These are phyloP conservation scores for Strigops habroptila DNA, from an alignment of 2,113 vertebrate species.

Conservation along the genomic window DNA sequence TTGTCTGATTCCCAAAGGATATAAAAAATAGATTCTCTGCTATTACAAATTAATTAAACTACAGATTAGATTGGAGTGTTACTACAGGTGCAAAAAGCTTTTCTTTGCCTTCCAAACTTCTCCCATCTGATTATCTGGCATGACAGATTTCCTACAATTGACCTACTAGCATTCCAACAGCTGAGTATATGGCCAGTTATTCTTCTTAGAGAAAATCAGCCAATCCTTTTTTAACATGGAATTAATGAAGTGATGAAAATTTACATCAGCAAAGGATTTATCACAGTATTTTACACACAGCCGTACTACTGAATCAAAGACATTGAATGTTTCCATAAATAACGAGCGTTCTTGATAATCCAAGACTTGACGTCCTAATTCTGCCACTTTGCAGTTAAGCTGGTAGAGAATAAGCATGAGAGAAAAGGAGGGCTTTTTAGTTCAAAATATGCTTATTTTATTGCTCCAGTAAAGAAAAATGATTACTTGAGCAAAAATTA, in stretches of 20 bases:
- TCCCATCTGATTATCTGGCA: background rate
- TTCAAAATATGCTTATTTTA: background rate
- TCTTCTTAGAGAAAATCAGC: background rate
- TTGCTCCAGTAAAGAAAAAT: background rate
- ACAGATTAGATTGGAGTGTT: background rate
- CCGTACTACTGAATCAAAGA: background rate
- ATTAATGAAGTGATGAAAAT: slow-evolving; percentile 53
- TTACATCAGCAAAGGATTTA: slow-evolving; percentile 35
- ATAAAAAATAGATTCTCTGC: background rate
- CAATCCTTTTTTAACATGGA: slow-evolving; percentile 16
- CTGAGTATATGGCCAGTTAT: background rate
- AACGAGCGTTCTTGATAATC: background rate
- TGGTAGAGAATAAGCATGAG: background rate
- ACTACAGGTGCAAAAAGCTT: background rate
- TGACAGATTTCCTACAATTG: slow-evolving; percentile 21
- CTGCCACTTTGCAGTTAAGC: background rate
- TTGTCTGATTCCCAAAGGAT: background rate
- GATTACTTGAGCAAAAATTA: background rate
- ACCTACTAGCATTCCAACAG: background rate
- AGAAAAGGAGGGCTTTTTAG: background rate
- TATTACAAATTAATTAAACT: slow-evolving; percentile 1
- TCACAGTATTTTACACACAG: background rate
- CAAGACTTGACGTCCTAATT: background rate
- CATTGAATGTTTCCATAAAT: slow-evolving; percentile 28
- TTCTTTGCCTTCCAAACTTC: background rate